Evolutionary conservation across 2,888 invertebrate genomes (phyloP).

Genomic region (Thalpophila matura): DNA sequence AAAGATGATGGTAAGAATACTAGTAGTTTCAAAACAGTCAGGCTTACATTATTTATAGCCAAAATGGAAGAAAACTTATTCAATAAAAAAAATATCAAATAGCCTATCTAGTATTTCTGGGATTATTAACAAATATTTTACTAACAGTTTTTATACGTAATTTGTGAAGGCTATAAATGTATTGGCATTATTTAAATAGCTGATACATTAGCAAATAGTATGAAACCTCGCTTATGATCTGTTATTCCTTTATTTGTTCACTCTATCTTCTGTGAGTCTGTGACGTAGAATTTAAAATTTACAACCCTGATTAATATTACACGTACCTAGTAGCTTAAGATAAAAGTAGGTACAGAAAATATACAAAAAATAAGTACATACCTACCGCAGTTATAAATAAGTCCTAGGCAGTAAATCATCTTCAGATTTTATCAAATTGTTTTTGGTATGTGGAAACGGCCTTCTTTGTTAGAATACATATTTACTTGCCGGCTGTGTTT

Average conservation of each 20-base stretch:
- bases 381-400: slow-evolving; percentile 41
- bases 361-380: no score
- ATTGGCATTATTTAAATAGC: slow-evolving; percentile 53
- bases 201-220: slow-evolving; percentile 64
- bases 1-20: no score
- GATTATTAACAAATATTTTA: slow-evolving; percentile 43
- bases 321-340: slow-evolving; percentile 46
- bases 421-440: slow-evolving; percentile 24
- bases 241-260: slow-evolving; percentile 66
- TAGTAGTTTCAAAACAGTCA: neutral
- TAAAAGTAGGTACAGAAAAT: slow-evolving; percentile 47
- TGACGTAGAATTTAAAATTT: slow-evolving; percentile 79
- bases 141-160: slow-evolving; percentile 42
- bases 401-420: slow-evolving; percentile 35
- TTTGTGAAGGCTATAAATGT: slow-evolving; percentile 58
- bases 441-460: slow-evolving; percentile 6
- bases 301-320: slow-evolving; percentile 70
- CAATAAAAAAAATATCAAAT: slow-evolving; percentile 1
- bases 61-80: no score
- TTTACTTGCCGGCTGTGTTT: neutral
- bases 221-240: slow-evolving; percentile 67
- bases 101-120: slow-evolving; percentile 14
- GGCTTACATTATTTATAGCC: neutral
- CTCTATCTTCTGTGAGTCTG: slow-evolving; percentile 69
- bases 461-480: neutral